A percentile compares a stretch with the other conserved stretches of the same genome.
These are phyloP conservation scores for Rhipidura dahli DNA, from an alignment of 2,113 vertebrate genomes.

Conservation along the genomic window DNA sequence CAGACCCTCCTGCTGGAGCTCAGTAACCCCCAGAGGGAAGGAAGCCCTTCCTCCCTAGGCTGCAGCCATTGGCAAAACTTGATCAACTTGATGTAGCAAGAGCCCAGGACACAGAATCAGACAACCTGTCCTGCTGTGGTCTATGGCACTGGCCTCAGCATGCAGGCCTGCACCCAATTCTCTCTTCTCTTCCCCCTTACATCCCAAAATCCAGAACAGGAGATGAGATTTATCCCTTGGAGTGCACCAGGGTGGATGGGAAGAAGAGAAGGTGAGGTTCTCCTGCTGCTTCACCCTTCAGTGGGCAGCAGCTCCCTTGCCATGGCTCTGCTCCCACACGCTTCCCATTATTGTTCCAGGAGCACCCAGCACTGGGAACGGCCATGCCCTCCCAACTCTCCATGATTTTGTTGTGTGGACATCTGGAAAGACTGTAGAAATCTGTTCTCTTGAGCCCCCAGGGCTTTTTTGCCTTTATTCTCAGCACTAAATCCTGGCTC, in stretches of 20 bases:
- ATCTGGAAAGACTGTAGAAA: conserved; percentile 7
- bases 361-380: neutral
- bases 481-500: neutral
- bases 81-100: neutral
- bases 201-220: neutral
- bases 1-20: neutral
- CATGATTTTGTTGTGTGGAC: neutral
- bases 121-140: neutral
- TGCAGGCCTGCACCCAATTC: neutral
- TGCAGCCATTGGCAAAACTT: neutral
- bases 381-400: neutral
- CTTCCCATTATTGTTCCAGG: neutral
- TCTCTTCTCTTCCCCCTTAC: neutral
- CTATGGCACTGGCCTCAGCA: neutral
- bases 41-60: neutral
- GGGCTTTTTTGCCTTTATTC: conserved; percentile 50
- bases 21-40: neutral
- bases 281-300: neutral
- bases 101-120: neutral
- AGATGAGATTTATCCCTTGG: neutral
- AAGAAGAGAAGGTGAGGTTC: neutral
- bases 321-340: neutral
- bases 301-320: neutral
- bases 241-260: neutral
- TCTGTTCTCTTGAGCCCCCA: neutral